Evolutionary conservation across 2,888 invertebrate species (phyloP).

Genomic region (Mythimna albipuncta): DNA sequence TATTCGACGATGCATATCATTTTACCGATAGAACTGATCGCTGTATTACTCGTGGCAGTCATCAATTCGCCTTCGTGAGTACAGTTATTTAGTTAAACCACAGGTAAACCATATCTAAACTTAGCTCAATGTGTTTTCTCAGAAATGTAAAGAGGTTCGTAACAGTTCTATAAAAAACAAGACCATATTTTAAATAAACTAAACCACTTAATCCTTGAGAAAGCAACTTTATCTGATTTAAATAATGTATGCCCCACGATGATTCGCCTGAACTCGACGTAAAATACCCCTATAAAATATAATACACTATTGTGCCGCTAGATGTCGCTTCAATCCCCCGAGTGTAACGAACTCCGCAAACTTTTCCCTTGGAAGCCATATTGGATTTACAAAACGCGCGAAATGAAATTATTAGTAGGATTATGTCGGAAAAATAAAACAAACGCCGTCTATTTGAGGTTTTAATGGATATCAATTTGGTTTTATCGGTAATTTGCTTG

Average conservation of each 20-base stretch:
- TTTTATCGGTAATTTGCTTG: constrained; percentile 39
- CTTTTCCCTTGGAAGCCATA: constrained; percentile 65
- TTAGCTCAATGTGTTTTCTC: background rate
- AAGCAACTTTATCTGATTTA: constrained; percentile 38
- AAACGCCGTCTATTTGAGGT: constrained; percentile 39
- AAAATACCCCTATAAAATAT: constrained; percentile 44
- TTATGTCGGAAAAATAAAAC: constrained; percentile 66
- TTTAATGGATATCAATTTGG: constrained; percentile 41
- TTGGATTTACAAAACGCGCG: constrained; percentile 70
- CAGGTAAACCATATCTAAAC: constrained; percentile 7
- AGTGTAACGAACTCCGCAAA: constrained; percentile 65
- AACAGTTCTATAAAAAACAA: constrained; percentile 1
- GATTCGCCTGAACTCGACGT: constrained; percentile 21
- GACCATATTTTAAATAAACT: constrained; percentile 1
- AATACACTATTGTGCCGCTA: constrained; percentile 54
- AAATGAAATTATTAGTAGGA: constrained; percentile 64
- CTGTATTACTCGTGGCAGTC: background rate
- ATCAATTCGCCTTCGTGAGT: background rate
- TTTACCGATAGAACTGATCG: constrained; percentile 8
- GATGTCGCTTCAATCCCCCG: constrained; percentile 57
- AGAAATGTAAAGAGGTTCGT: background rate
- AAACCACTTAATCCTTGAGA: constrained; percentile 18
- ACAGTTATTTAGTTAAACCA: constrained; percentile 1
- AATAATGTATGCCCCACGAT: constrained; percentile 25
- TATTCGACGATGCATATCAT: constrained; percentile 5